Evolutionary conservation across 2,113 vertebrate genomes (phyloP).

Genomic region (Motacilla alba): DNA sequence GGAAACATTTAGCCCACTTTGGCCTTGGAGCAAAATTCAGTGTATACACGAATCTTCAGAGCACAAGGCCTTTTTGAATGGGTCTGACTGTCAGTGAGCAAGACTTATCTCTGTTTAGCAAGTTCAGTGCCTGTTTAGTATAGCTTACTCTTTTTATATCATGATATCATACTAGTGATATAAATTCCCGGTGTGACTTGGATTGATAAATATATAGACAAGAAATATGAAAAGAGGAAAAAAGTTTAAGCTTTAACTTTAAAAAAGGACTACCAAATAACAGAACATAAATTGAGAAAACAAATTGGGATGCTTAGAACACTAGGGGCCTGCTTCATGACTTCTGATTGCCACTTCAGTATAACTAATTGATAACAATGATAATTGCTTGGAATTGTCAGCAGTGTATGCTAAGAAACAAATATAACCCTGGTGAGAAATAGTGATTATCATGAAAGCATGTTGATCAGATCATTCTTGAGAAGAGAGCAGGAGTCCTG

Average conservation of each 20-base stretch:
- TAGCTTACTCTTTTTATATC: background rate
- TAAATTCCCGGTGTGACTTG: background rate
- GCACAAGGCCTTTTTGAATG: background rate
- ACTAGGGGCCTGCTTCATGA: background rate
- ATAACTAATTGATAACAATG: background rate
- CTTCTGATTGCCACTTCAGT: background rate
- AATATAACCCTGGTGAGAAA: background rate
- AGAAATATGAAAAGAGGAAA: background rate
- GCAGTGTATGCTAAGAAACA: background rate
- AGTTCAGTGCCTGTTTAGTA: background rate
- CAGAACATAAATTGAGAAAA: background rate
- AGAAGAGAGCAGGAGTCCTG: background rate
- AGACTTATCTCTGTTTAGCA: background rate
- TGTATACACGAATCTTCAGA: fast-evolving
- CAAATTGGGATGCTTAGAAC: background rate
- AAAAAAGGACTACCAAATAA: background rate
- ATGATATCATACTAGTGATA: background rate
- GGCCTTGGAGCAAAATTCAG: background rate
- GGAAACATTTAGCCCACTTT: background rate
- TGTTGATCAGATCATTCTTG: background rate
- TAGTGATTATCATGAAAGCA: background rate
- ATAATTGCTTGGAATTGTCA: background rate
- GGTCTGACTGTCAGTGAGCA: background rate
- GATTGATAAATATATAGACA: background rate
- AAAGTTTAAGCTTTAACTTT: background rate